These are phyloP conservation scores for Drymodes brunneopygia DNA, from an alignment of 2,113 vertebrate species.

Conservation along the genomic window DNA sequence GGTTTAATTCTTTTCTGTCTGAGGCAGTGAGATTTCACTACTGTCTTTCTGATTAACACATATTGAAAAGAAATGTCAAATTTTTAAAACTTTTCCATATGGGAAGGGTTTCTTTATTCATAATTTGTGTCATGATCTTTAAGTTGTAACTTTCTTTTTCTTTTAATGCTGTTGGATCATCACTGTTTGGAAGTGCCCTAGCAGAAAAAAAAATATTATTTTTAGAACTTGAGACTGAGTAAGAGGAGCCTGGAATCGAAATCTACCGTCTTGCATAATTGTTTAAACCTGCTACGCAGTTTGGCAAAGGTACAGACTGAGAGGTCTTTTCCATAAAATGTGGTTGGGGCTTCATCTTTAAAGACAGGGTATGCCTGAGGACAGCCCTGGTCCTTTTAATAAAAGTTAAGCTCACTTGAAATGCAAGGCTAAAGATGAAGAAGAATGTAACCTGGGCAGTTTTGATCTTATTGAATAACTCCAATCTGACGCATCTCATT, in stretches of 20 bases:
- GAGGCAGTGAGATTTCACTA: conserved; percentile 11
- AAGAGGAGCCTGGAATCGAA: neutral
- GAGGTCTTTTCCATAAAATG: neutral
- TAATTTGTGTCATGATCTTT: neutral
- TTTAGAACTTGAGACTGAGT: conserved; percentile 1
- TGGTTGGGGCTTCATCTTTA: neutral
- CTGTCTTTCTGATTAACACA: neutral
- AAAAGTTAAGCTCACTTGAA: neutral
- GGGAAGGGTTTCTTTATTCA: neutral
- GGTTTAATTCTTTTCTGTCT: neutral
- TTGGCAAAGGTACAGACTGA: neutral
- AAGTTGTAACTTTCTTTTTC: neutral
- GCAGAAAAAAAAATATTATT: conserved; percentile 40
- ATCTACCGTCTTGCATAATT: neutral
- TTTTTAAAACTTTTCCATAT: neutral
- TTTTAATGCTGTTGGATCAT: conserved; percentile 9
- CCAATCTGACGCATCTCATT: neutral
- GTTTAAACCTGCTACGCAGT: neutral
- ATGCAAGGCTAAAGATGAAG: neutral
- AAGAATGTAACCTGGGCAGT: neutral
- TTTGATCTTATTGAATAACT: neutral
- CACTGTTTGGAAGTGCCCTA: neutral
- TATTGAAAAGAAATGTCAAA: conserved; percentile 24
- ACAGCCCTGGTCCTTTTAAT: neutral
- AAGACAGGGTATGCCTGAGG: neutral